Base-by-base conservation (phyloP, 2,797 vertebrate genomes). In the Sitta carolinensis region DNA sequence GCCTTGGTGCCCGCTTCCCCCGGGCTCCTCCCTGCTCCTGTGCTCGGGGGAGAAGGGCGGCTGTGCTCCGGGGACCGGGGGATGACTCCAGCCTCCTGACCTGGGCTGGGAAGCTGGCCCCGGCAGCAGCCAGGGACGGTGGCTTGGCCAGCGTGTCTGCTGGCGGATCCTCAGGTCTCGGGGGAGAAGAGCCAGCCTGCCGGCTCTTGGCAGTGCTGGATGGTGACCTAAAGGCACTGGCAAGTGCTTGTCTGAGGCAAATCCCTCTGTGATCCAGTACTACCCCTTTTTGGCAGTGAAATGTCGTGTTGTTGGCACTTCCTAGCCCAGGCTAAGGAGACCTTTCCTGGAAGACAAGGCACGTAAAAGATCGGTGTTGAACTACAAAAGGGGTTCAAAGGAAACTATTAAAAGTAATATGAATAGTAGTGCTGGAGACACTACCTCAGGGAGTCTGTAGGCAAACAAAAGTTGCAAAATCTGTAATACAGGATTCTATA, bases 401-500 rank as follows among this genome's bases (percentile, higher is more conserved):
- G 30, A 58, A 83, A 67, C 26, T 20, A 50, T 73, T 83, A 48
- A 74, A 87, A 79, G 40, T 34, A 40, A 63, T 6, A 22, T 7
- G 27, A 73, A 40, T 22, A 26, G 32, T 50, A 38, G 32, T 34
- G 58, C 76, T 83, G 57, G 55, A 87, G 91, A 63, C 27, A 4
- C 47, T 29, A 32, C 48, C 51, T 73, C 55, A 13, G 63, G 47
- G 59, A 48, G 9, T 17, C 67, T 36, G 7, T 19, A 55, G 63
- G 42, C 78, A 85, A 92, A 75, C 22, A 75, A 34, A 88, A 80
- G n/a, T 83, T 77, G 81, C 57, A 68, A 90, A 90, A 82, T 87
- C 54, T 51, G 50, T 55, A 79, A 74, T 43, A 66, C 6, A 38
- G 54, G 54, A 17, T 62, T 77, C 69, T 38, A 5, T n/a, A 77